Conservation (phyloP, 2,797 vertebrate genomes). For the Lagorchestes hirsutus region DNA sequence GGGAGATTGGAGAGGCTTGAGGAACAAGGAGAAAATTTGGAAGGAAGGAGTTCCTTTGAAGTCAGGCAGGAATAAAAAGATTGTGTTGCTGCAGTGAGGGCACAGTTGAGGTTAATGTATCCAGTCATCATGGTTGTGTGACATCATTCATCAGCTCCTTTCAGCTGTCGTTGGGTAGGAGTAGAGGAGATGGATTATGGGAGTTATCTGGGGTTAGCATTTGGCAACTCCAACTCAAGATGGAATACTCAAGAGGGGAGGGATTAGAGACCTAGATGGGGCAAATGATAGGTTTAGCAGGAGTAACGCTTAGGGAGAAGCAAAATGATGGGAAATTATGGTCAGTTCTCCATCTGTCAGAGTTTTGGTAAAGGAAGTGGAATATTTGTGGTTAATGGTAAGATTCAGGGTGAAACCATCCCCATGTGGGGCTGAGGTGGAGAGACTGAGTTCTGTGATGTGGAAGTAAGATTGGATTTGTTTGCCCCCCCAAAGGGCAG, state of each 20-base stretch:
- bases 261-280: neutral
- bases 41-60: neutral
- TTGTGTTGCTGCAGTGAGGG: neutral
- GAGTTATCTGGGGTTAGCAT: neutral
- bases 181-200: neutral
- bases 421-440: neutral
- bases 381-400: neutral
- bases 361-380: neutral
- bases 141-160: neutral
- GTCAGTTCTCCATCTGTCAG: neutral
- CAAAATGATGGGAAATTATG: neutral
- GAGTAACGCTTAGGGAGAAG: neutral
- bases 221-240: neutral
- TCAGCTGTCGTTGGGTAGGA: neutral
- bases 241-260: neutral
- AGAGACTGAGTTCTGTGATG: neutral
- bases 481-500: neutral
- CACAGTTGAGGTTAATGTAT: neutral
- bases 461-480: neutral
- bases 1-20: neutral
- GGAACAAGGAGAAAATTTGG: neutral
- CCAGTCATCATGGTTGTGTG: neutral
- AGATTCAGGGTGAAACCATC: neutral
- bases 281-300: neutral
- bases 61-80: neutral